Conservation (phyloP, 2,888 invertebrate genomes). For the Aleiodes alternator region DNA sequence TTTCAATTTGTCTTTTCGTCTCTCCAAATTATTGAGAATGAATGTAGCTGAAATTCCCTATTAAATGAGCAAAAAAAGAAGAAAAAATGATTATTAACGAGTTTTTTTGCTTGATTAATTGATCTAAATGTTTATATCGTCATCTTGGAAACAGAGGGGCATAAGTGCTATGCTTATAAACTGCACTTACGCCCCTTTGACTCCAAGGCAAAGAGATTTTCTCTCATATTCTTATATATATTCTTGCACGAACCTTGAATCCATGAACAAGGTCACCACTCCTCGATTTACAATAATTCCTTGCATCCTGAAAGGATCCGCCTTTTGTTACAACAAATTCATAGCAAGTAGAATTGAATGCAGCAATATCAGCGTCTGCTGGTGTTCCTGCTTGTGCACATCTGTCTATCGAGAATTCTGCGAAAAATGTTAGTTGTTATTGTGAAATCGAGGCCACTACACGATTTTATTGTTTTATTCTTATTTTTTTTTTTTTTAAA, state of each 20-base stretch:
- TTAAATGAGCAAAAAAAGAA: constrained; percentile 11
- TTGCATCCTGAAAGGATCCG: constrained; percentile 88
- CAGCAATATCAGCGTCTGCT: constrained; percentile 88
- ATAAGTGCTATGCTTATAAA: no score
- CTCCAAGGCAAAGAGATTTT: no score
- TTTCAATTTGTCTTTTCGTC: constrained; percentile 86
- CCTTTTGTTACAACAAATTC: constrained; percentile 91
- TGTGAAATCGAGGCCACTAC: constrained; percentile 23
- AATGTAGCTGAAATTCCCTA: constrained; percentile 82
- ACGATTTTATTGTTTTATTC: constrained; percentile 7
- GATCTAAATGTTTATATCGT: no score
- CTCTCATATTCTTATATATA: no score
- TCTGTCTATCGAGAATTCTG: constrained; percentile 91
- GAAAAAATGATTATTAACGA: neutral
- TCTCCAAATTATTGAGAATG: constrained; percentile 87
- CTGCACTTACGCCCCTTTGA: no score
- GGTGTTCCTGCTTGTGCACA: constrained; percentile 85
- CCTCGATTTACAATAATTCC: constrained; percentile 84
- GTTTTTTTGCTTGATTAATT: neutral
- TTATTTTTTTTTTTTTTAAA: neutral
- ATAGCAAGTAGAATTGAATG: constrained; percentile 91
- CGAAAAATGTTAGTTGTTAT: constrained; percentile 46
- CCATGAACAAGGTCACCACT: constrained; percentile 85
- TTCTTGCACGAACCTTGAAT: constrained; percentile 76
- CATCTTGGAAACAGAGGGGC: no score